Evolutionary conservation across 2,113 vertebrate species (phyloP), one percentile per base, ranked within the genome.

Genomic region (Nesospiza acunhae): DNA sequence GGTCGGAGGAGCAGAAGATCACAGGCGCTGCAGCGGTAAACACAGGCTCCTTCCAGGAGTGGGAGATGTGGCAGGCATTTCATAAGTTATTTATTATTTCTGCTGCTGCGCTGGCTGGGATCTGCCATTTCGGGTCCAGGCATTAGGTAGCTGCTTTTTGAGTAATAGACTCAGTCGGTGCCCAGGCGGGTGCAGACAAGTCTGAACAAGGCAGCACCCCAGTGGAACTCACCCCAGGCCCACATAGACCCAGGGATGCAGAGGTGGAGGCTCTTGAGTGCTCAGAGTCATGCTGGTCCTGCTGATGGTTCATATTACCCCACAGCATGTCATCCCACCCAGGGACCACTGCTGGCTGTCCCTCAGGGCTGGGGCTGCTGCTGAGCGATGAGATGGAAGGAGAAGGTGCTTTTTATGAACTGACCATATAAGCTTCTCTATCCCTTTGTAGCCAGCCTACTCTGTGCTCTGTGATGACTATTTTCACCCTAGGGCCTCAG

Each of bases 61-160:
- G 41, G 74, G 81, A 87, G 80, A 81, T 76, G 68, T 10, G 0
- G 87, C 69, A 82, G 87, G 52, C 67, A 6, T 84, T 92, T 94
- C 81, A 58, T 63, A n/a, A 60, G n/a, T 95, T 87, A 90, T 89
- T 93, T 94, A 84, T 91, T 84, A 62, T 87, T 96, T 82, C 37
- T 78, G 1, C 41, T 3, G 24, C 74, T 84, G 77, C 0, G 2
- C 77, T 96, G 95, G 91, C 76, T 89, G 77, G 24, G 66, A 82
- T 77, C 77, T 90, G 84, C 81, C 81, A 20, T 82, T 91, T 69
- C 2, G 0, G 92, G 79, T 42, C 75, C 79, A 88, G 82, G 56
- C 47, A 8, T 82, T 59, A 72, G 66, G 49, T 26, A 81, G 78
- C 56, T 13, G 20, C 8, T 55, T 49, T 81, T 58, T 87, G 47